Percentiles rank a stretch among this genome's conserved stretches.
phyloP scores from a whole-genome alignment of 2,113 vertebrate genomes.

The Pyxicephalus adspersus region DNA sequence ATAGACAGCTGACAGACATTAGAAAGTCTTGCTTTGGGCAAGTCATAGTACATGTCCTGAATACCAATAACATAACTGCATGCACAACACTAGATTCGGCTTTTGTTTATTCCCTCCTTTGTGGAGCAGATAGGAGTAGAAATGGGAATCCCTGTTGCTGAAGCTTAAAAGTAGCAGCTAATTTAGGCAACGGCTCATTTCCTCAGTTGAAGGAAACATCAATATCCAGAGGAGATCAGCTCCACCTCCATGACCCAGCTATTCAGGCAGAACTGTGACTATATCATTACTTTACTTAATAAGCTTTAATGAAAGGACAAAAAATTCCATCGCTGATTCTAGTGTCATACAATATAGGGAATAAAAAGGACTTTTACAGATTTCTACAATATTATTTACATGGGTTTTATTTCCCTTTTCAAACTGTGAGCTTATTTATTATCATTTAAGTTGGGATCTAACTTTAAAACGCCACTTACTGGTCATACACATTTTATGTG shows the following conservation, averaged over 20 bases:
- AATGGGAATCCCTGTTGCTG: slow-evolving; percentile 80
- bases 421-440: too few relatives aligned
- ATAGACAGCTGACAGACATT: slow-evolving; percentile 79
- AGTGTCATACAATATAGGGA: neutral
- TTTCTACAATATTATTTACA: slow-evolving; percentile 8
- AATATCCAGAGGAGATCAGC: slow-evolving; percentile 77
- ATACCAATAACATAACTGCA: slow-evolving; percentile 77
- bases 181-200: slow-evolving; percentile 76
- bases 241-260: slow-evolving; percentile 71
- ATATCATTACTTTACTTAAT: slow-evolving; percentile 76
- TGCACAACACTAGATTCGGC: slow-evolving; percentile 64
- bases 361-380: neutral
- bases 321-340: slow-evolving; percentile 64
- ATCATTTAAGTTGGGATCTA: too few relatives aligned
- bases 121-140: slow-evolving; percentile 72
- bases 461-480: too few relatives aligned
- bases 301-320: slow-evolving; percentile 77
- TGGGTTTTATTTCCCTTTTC: neutral
- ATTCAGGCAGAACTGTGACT: slow-evolving; percentile 70
- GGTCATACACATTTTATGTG: too few relatives aligned
- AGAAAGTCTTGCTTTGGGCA: slow-evolving; percentile 78
- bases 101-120: slow-evolving; percentile 57
- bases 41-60: slow-evolving; percentile 71
- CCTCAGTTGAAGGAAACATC: slow-evolving; percentile 78
- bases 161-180: slow-evolving; percentile 74